phyloP scores from a whole-genome alignment of 2,888 invertebrate species.

The Amblyteles armatorius region DNA sequence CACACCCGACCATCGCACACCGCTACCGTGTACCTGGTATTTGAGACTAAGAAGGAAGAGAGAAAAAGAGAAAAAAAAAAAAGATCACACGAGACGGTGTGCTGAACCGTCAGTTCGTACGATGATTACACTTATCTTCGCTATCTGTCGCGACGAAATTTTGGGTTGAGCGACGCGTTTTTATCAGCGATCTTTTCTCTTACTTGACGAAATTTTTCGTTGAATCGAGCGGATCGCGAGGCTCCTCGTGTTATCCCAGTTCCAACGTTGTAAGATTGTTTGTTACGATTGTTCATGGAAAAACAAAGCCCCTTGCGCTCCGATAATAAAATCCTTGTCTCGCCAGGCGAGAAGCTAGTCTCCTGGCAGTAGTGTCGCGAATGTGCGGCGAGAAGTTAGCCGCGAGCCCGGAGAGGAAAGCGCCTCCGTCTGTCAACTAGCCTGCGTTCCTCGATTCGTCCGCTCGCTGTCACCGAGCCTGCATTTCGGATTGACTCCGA shows the following conservation, averaged over 20 bases:
- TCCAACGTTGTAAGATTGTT: conserved; percentile 35
- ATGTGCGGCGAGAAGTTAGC: conserved; percentile 7
- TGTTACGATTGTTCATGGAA: conserved; percentile 66
- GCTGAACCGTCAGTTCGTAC: conserved; percentile 26
- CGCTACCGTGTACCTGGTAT: background rate
- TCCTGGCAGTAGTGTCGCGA: background rate
- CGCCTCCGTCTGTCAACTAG: conserved; percentile 33
- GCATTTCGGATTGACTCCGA: no score
- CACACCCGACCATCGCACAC: background rate
- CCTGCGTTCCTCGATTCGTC: background rate
- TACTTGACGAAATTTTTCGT: conserved; percentile 11
- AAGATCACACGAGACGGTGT: background rate
- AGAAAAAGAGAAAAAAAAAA: background rate
- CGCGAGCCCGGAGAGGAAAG: background rate
- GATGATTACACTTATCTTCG: conserved; percentile 60
- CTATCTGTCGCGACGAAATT: conserved; percentile 57
- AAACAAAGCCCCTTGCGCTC: conserved; percentile 69
- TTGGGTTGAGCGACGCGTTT: conserved; percentile 43
- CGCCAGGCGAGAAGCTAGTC: conserved; percentile 21
- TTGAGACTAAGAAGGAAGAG: background rate
- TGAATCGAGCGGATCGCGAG: conserved; percentile 17
- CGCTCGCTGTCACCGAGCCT: background rate
- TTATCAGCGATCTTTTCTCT: conserved; percentile 12
- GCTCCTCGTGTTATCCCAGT: conserved; percentile 6
- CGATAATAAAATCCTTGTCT: conserved; percentile 52